Base-by-base conservation (phyloP, 1,140 invertebrate genomes). In the Ephestia elutella region DNA sequence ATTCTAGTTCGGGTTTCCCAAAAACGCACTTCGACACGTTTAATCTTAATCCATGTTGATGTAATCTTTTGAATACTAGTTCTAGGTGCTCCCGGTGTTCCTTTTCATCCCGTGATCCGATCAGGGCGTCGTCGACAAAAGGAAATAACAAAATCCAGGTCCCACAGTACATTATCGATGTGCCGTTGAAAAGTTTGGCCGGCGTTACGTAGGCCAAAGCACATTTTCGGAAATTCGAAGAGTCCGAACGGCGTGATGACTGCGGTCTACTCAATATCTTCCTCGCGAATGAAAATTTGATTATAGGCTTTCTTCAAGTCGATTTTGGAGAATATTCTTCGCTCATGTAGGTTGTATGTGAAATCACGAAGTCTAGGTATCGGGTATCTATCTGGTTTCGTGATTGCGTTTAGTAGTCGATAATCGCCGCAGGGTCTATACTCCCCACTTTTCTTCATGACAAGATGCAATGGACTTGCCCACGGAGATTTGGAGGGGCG, bases 141-240 rank as follows among this genome's bases (percentile, higher is more conserved):
- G 25, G 49, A 18, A 25, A 49, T 57, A 19, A 57, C 49, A 38
- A 60, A 60, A 18, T 64, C 62, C 5, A 64, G 20, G 28, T 57
- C 62, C 28, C 25, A 7, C 10, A 60, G 49, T 28, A 64, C 58
- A 5, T 9, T 51, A 53, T 64, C 30, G 19, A 59, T 60, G 35
- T 50, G 54, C n/a, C 57, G 15, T 59, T 58, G 65, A 32, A 63
- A 59, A 11, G 56, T 57, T 32, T 62, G 59, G 73, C 75, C 58
- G 81, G 82, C 7, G 62, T 65, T 62, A 9, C 56, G 49, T 10
- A 62, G 9, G 0, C 60, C 60, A 11, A 49, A 49, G 5, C 11
- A 21, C 71, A 85, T 66, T 15, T 51, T 18, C 11, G 56, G 56
- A 55, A 66, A 62, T 38, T 56, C 60, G 44, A 48, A 53, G 30